Evolutionary conservation across 2,113 vertebrate genomes (phyloP).

Genomic region (Paramormyrops kingsleyae): DNA sequence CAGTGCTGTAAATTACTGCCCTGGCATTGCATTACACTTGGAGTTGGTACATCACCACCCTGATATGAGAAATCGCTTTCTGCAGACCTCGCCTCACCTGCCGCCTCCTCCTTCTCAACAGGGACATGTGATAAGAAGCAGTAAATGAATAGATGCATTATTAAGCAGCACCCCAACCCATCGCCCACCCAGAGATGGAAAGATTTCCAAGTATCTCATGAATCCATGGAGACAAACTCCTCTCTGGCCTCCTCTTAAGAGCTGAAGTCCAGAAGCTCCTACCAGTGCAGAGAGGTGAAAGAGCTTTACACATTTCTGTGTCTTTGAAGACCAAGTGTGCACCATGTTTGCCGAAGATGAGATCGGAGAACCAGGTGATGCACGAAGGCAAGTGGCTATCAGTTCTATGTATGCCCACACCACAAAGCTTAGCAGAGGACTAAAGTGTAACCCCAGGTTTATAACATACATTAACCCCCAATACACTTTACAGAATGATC

Average conservation of each 20-base stretch:
- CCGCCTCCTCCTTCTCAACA: neutral
- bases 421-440: neutral
- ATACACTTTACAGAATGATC: neutral
- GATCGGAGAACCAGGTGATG: neutral
- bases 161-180: neutral
- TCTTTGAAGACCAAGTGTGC: neutral
- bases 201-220: neutral
- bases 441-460: neutral
- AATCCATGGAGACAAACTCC: neutral
- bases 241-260: neutral
- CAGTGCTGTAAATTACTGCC: neutral
- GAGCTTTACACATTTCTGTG: neutral
- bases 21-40: neutral
- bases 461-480: neutral
- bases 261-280: neutral
- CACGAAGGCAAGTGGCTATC: neutral
- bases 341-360: neutral
- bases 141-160: neutral
- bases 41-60: neutral
- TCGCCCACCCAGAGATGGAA: neutral
- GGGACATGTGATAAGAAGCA: neutral
- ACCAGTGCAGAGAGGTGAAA: neutral
- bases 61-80: neutral
- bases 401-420: neutral
- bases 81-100: neutral